Base-by-base conservation (phyloP, 1,140 invertebrate genomes). In the Drosophila repleta region DNA sequence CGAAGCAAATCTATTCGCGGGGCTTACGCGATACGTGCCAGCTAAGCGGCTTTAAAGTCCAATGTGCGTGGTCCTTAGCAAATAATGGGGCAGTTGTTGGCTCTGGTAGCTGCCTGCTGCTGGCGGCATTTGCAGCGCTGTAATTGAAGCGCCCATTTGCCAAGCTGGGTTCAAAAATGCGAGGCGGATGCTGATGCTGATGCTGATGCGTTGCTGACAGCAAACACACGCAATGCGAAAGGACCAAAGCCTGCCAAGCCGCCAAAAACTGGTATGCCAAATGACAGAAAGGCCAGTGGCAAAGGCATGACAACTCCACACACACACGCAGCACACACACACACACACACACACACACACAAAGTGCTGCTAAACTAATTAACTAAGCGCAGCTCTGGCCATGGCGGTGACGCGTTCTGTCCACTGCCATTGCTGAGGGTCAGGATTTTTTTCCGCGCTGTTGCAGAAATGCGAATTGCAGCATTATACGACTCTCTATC, bases 281-380 rank as follows among this genome's bases (percentile, higher is more conserved):
- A 78, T 81, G 82, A 78, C 74, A 85, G 61, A 45, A 15, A 56
- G 37, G 57, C 15, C 51, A 32, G 7, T 32, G 52, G 45, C 56
- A 53, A 37, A 70, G 49, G 29, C 24, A 55, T 13, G 46, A 48
- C 26, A 52, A 7, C 15, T 43, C 43, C 55, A 39, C 53, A 63
- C 45, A 29, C 11, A 46, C 20, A 20, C 18, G 17, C 17, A 5
- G 39, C 63, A 66, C 46, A 65, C 53, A 66, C 48, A 55, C 49
- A 32, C 62, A 24, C 45, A 37, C 43, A 17, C 13, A 41, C 51
- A 45, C 41, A 55, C 70, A 58, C 56, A 43, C 64, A 64, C 62
- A 55, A 61, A 74, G 75, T 68, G 70, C 79, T 88, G 76, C 83
- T 88, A 87, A 87, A 87, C 83, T 88, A 87, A 87, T 87, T 87